These are phyloP conservation scores for Pterocles burchelli DNA, from an alignment of 2,113 vertebrate species.

Conservation along the genomic window DNA sequence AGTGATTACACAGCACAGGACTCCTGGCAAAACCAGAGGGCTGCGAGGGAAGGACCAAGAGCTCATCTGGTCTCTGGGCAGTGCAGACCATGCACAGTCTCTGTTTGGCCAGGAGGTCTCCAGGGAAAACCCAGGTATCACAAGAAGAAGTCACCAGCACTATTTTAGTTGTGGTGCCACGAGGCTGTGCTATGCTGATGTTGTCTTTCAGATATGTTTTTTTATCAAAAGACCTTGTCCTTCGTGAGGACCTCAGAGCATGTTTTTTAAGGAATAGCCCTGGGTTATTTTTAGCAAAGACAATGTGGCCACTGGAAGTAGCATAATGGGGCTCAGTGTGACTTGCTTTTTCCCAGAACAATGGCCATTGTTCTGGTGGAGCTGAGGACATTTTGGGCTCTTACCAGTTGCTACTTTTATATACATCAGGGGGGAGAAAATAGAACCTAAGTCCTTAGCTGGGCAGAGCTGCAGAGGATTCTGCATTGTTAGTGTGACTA, in stretches of 20 bases:
- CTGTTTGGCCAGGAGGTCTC: not conserved
- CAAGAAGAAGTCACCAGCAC: not conserved
- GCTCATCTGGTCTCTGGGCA: not conserved
- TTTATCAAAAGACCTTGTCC: not conserved
- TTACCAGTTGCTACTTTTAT: not conserved
- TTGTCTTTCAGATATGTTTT: not conserved
- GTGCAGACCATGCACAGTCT: too few relatives aligned
- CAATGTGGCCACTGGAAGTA: not conserved
- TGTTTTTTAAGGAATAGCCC: not conserved
- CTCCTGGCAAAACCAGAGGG: not conserved
- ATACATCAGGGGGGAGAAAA: not conserved
- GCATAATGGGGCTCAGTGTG: not conserved
- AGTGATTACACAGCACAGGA: not conserved
- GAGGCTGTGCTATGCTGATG: not conserved
- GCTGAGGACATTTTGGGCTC: not conserved
- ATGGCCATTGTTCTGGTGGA: not conserved
- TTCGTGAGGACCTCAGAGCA: not conserved
- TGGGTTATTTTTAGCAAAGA: conserved; percentile 21
- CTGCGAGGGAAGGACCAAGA: not conserved
- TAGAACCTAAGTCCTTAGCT: not conserved
- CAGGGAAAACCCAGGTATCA: not conserved
- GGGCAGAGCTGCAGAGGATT: not conserved
- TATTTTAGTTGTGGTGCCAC: not conserved
- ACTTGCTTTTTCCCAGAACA: conserved; percentile 16
- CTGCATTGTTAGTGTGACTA: not conserved